Evolutionary conservation across 2,797 vertebrate species (phyloP).

Genomic region (Syngnathus rostellatus): DNA sequence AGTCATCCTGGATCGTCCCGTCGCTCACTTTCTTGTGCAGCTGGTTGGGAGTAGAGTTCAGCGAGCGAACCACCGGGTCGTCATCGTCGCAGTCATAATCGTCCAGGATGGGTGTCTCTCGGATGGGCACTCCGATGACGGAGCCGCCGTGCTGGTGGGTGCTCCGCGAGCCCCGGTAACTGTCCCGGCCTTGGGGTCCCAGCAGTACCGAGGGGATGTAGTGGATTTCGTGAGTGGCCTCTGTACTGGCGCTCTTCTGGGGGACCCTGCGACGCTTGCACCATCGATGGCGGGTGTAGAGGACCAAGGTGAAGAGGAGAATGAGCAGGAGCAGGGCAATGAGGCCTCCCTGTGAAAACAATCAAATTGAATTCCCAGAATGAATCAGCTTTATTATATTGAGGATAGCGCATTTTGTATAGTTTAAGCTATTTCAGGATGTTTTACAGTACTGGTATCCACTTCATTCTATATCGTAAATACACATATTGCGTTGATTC

Average conservation of each 20-base stretch:
- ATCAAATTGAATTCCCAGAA: too few species aligned
- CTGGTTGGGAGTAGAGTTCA: slow-evolving; percentile 60
- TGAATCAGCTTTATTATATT: too few species aligned
- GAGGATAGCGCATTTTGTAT: too few species aligned
- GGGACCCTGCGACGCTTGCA: slow-evolving; percentile 87
- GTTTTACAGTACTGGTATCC: too few species aligned
- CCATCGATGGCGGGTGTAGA: slow-evolving; percentile 92
- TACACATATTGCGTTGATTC: too few species aligned
- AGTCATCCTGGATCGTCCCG: slow-evolving; percentile 59
- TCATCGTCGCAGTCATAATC: slow-evolving; percentile 92
- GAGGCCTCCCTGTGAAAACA: slow-evolving; percentile 79
- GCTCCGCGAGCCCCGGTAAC: slow-evolving; percentile 77
- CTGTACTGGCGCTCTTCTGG: slow-evolving; percentile 95
- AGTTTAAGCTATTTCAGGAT: too few species aligned
- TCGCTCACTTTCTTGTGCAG: slow-evolving; percentile 69
- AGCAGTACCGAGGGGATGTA: slow-evolving; percentile 96
- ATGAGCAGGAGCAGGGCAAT: slow-evolving; percentile 91
- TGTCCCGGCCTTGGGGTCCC: slow-evolving; percentile 85
- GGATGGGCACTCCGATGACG: slow-evolving; percentile 91
- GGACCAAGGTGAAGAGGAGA: slow-evolving; percentile 87
- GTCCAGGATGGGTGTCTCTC: slow-evolving; percentile 93
- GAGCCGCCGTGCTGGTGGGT: slow-evolving; percentile 81
- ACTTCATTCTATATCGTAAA: too few species aligned
- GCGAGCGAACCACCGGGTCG: slow-evolving; percentile 61
- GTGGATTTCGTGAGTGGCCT: slow-evolving; percentile 98